Conservation (phyloP, 2,888 invertebrate genomes). For the Phragmatobia fuliginosa region DNA sequence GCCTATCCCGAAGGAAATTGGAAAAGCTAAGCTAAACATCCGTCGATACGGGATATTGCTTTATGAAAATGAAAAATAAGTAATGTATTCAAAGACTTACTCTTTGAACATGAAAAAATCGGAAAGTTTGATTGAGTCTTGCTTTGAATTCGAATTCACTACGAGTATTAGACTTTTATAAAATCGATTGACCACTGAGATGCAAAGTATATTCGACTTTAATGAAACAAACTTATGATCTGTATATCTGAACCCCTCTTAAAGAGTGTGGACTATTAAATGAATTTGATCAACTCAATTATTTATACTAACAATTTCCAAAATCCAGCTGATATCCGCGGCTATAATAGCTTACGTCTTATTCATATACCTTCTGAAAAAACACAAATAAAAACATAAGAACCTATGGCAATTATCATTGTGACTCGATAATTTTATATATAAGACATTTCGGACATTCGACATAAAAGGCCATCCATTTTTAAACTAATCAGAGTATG, state of each 20-base stretch:
- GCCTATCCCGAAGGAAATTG: conserved; percentile 76
- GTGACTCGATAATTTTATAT: no score
- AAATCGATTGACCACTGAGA: background rate
- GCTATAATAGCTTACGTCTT: no score
- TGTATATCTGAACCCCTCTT: background rate
- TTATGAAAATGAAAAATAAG: conserved; percentile 73
- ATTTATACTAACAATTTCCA: background rate
- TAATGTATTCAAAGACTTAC: conserved; percentile 12
- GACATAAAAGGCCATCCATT: no score
- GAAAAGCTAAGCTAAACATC: conserved; percentile 78
- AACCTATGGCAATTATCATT: no score
- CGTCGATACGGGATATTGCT: conserved; percentile 73
- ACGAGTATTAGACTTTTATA: background rate
- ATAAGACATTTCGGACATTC: no score
- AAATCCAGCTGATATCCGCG: no score
- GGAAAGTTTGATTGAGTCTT: background rate
- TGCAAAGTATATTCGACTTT: background rate
- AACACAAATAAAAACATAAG: no score
- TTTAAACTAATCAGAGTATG: no score
- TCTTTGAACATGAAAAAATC: background rate
- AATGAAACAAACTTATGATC: background rate
- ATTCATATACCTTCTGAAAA: no score
- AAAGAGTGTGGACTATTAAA: no score
- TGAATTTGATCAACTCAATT: no score
- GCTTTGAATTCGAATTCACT: background rate